Percentiles rank a stretch among this genome's conserved stretches.
These are phyloP conservation scores for Apodemus speciosus DNA, from an alignment of 2,113 vertebrate species.

Conservation along the genomic window DNA sequence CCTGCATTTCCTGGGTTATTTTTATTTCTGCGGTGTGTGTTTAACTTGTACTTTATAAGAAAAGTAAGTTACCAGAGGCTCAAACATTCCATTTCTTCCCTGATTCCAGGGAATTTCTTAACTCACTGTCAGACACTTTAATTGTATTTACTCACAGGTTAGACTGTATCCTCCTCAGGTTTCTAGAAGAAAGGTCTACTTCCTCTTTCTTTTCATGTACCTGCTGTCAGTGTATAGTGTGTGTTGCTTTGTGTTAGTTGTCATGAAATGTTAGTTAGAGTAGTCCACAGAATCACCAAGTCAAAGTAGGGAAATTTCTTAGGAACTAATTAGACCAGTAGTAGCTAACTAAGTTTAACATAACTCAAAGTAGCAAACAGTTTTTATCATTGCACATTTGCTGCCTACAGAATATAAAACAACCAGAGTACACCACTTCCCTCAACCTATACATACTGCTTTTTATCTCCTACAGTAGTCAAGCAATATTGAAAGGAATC, in stretches of 20 bases:
- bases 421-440: not conserved
- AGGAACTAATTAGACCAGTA: not conserved
- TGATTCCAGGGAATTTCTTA: not conserved
- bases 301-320: not conserved
- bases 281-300: not conserved
- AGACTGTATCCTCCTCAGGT: not conserved
- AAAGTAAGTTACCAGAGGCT: not conserved
- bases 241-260: not conserved
- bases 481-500: not conserved
- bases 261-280: not conserved
- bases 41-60: not conserved
- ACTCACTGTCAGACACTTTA: not conserved
- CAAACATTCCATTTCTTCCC: not conserved
- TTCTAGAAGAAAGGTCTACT: not conserved
- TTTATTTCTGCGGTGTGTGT: not conserved
- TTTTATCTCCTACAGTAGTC: not conserved
- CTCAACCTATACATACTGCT: not conserved
- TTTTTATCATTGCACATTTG: not conserved
- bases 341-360: not conserved
- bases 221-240: accelerated
- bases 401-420: not conserved
- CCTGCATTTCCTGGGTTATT: not conserved
- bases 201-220: not conserved
- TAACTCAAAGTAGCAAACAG: not conserved
- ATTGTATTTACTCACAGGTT: not conserved